These are phyloP conservation scores for Leuciscus idus DNA, from an alignment of 2,113 vertebrate genomes.

Conservation along the genomic window DNA sequence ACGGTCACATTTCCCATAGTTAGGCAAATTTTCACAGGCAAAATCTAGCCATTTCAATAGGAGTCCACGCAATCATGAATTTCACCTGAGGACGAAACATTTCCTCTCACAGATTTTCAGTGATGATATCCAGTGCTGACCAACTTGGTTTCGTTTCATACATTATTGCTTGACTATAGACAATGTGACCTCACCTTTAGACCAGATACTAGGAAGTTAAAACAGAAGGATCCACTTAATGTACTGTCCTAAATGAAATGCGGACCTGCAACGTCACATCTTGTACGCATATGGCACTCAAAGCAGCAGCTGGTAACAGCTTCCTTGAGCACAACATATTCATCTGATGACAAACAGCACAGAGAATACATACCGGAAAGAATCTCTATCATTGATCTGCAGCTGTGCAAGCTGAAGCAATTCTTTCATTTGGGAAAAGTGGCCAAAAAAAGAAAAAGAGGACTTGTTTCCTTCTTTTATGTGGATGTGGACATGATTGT, in stretches of 20 bases:
- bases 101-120: neutral
- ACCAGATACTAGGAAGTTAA: neutral
- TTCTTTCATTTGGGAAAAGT: neutral
- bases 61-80: neutral
- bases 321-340: conserved; percentile 46
- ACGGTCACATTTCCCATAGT: neutral
- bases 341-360: conserved; percentile 40
- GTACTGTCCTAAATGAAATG: neutral
- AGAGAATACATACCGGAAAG: conserved; percentile 26
- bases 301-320: conserved; percentile 36
- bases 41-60: neutral
- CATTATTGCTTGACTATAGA: neutral
- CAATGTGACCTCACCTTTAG: neutral
- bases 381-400: conserved; percentile 39
- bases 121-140: too few species aligned
- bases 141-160: neutral
- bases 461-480: conserved; percentile 62
- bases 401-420: conserved; percentile 58
- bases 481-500: conserved; percentile 53
- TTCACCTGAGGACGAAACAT: neutral
- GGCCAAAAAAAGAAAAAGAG: conserved; percentile 1
- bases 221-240: neutral
- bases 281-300: conserved; percentile 30
- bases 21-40: neutral
- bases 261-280: neutral